Conservation (phyloP, 2,888 invertebrate genomes). For the Torymus aiolomorphi region DNA sequence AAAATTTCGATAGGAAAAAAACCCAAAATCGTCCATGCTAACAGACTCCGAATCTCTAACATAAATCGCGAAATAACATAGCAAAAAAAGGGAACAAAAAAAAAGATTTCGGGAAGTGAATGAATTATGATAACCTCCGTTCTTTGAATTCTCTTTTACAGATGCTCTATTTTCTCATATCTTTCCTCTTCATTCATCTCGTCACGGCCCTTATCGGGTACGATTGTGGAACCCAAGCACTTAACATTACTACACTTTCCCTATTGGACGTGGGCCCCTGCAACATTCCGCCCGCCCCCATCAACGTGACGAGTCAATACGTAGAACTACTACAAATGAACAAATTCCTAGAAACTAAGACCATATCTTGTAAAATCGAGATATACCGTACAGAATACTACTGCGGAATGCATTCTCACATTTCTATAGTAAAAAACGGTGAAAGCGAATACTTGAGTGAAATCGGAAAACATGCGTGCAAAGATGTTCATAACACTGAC, state of each 20-base stretch:
- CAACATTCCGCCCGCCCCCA: slow-evolving; percentile 1
- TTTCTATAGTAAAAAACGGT: slow-evolving; percentile 41
- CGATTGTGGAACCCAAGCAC: slow-evolving; percentile 21
- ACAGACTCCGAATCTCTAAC: background rate
- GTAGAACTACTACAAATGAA: slow-evolving; percentile 6
- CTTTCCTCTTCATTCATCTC: background rate
- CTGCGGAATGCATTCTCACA: slow-evolving; percentile 58
- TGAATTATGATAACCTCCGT: background rate
- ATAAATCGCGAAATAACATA: background rate
- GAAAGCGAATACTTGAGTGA: slow-evolving; percentile 43
- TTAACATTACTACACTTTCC: slow-evolving; percentile 44
- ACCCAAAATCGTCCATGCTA: background rate
- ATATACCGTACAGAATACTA: too few species aligned
- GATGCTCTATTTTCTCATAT: too few species aligned
- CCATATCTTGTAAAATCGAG: slow-evolving; percentile 2
- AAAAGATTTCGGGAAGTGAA: background rate
- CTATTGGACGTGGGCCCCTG: slow-evolving; percentile 34
- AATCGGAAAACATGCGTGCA: background rate
- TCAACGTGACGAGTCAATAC: background rate
- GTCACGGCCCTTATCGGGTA: slow-evolving; percentile 20
- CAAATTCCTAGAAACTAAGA: background rate
- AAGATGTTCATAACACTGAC: background rate
- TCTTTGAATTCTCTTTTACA: too few species aligned
- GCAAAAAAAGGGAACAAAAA: background rate
- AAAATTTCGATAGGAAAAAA: background rate